Evolutionary conservation across 2,797 vertebrate genomes (phyloP).

Genomic region (Hephaestus fuliginosus): DNA sequence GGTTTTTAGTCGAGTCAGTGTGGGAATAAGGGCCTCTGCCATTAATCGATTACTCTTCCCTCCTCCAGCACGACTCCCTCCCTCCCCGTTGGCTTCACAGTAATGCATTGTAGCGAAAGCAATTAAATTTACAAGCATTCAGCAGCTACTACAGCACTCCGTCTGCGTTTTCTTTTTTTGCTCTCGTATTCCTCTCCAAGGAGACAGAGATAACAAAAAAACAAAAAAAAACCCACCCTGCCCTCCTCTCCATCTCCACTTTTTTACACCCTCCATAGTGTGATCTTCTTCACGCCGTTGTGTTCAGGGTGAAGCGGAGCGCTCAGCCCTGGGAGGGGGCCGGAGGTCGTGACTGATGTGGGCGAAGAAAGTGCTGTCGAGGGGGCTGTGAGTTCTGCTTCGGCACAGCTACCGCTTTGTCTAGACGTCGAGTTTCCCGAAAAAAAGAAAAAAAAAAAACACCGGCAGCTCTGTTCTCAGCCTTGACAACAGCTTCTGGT

Average conservation of each 20-base stretch:
- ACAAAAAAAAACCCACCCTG: neutral
- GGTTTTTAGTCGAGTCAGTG: conserved; percentile 46
- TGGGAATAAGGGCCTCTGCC: conserved; percentile 51
- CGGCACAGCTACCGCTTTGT: conserved; percentile 71
- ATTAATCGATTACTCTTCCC: conserved; percentile 64
- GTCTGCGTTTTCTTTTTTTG: conserved; percentile 14
- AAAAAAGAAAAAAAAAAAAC: conserved; percentile 23
- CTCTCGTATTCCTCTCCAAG: conserved; percentile 26
- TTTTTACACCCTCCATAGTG: conserved; percentile 1
- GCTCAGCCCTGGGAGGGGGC: conserved; percentile 5
- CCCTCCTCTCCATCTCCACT: neutral
- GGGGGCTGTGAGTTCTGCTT: conserved; percentile 40
- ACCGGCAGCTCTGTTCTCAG: conserved; percentile 63
- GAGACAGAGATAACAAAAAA: conserved; percentile 24
- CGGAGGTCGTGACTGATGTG: conserved; percentile 55
- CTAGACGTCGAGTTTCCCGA: conserved; percentile 30
- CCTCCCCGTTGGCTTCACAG: conserved; percentile 56
- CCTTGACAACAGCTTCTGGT: conserved; percentile 26
- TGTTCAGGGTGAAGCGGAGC: conserved; percentile 13
- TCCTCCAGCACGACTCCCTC: conserved; percentile 42
- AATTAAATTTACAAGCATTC: conserved; percentile 74
- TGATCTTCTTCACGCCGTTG: conserved; percentile 10
- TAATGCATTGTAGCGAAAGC: conserved; percentile 61
- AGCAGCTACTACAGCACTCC: conserved; percentile 54
- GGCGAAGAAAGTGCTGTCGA: conserved; percentile 52